These are phyloP conservation scores for Coturnix japonica DNA, from an alignment of 2,113 vertebrate genomes.

Conservation along the genomic window DNA sequence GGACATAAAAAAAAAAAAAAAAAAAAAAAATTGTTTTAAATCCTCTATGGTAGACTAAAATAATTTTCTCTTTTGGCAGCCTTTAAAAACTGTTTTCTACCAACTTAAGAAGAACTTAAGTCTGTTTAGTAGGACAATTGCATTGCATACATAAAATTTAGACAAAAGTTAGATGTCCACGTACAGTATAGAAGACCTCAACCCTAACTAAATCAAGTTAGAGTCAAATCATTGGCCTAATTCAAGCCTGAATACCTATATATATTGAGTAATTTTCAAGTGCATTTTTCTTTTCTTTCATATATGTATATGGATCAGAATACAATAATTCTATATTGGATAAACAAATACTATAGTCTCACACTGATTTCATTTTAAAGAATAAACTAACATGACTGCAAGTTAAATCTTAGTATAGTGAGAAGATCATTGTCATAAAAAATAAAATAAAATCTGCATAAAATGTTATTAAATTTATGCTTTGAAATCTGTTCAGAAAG, in stretches of 20 bases:
- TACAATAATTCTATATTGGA: background rate
- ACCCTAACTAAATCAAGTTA: background rate
- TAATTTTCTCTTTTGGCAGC: background rate
- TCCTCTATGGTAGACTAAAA: background rate
- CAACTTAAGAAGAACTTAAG: background rate
- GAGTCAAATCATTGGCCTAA: background rate
- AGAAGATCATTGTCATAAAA: background rate
- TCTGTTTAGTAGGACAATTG: background rate
- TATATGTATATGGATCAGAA: background rate
- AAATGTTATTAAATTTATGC: background rate
- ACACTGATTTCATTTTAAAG: background rate
- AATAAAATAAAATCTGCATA: background rate
- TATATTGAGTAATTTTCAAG: background rate
- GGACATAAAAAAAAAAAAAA: background rate
- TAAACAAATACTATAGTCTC: background rate
- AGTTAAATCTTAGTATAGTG: background rate
- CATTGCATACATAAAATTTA: background rate
- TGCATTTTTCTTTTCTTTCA: background rate
- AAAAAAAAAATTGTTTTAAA: background rate
- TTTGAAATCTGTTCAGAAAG: conserved; percentile 1
- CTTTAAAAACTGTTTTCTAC: background rate
- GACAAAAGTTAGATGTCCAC: background rate
- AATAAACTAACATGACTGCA: background rate
- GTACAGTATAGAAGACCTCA: background rate
- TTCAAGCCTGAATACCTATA: background rate